Conservation (phyloP, 2,113 vertebrate species). For the Verasper variegatus region DNA sequence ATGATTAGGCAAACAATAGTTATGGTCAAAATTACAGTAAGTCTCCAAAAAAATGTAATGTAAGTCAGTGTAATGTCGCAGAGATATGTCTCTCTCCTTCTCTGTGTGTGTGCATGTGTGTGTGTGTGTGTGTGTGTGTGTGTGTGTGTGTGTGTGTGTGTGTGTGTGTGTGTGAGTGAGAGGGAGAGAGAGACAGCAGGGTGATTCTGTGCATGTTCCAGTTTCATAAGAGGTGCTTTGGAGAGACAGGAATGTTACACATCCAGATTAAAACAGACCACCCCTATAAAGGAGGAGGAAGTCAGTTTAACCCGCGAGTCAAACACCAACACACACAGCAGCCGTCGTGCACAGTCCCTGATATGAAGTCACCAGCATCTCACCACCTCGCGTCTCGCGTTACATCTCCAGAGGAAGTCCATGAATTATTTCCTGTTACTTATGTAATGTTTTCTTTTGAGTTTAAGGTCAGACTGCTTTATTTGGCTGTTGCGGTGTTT, state of each 20-base stretch:
- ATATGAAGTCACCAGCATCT: conserved; percentile 34
- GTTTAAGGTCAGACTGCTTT: conserved; percentile 61
- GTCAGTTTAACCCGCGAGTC: conserved; percentile 50
- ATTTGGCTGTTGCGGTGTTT: conserved; percentile 60
- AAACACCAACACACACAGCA: conserved; percentile 31
- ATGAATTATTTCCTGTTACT: conserved; percentile 63
- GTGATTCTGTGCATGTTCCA: conserved; percentile 43
- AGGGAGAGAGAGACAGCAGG: conserved; percentile 19
- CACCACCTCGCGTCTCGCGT: conserved; percentile 35
- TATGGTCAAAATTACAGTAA: not conserved
- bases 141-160: too few species aligned
- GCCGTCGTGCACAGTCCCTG: conserved; percentile 16
- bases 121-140: not conserved
- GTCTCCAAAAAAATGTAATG: not conserved
- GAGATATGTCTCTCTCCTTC: not conserved
- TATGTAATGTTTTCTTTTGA: conserved; percentile 62
- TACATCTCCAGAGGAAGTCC: conserved; percentile 56
- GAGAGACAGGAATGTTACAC: conserved; percentile 71
- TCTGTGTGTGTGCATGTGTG: not conserved
- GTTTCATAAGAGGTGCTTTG: conserved; percentile 60
- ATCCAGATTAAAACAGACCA: conserved; percentile 73
- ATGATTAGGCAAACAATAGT: not conserved
- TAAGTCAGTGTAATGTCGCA: not conserved
- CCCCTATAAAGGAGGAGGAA: conserved; percentile 63
- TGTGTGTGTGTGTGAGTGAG: conserved; percentile 12